Evolutionary conservation across 2,113 vertebrate genomes (phyloP).

Genomic region (Cyphomyrus plagiostoma): DNA sequence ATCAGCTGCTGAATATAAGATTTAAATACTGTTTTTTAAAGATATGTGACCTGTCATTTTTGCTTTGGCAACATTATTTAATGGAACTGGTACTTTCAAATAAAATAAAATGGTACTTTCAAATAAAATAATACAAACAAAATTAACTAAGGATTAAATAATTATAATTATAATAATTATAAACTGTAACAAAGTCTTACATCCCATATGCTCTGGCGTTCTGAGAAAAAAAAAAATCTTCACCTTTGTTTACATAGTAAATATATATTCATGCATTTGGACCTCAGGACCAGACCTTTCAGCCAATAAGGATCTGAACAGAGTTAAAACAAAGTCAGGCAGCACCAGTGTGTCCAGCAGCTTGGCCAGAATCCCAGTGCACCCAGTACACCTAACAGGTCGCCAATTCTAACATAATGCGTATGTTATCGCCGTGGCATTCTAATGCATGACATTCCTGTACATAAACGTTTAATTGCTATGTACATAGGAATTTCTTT

Average conservation of each 20-base stretch:
- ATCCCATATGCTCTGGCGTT: neutral
- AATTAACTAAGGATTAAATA: neutral
- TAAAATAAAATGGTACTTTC: neutral
- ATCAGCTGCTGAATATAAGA: neutral
- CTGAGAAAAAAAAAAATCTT: neutral
- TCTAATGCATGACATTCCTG: neutral
- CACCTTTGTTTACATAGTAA: constrained; percentile 1
- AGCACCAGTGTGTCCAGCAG: neutral
- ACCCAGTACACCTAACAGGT: neutral
- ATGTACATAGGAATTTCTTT: neutral
- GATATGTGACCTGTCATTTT: neutral
- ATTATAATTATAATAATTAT: neutral
- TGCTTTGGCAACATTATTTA: neutral
- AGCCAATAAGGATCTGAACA: neutral
- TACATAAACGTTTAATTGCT: neutral
- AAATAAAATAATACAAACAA: neutral
- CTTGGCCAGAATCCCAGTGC: neutral
- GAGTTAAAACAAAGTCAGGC: neutral
- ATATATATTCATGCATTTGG: neutral
- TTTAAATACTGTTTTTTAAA: neutral
- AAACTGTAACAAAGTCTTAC: neutral
- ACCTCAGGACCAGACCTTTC: neutral
- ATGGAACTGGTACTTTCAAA: neutral
- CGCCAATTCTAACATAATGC: neutral
- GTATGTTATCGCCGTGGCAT: neutral